A percentile compares a stretch with the other conserved stretches of the same genome.
phyloP scores from a whole-genome alignment of 2,797 vertebrate genomes.

The Rachycentron canadum region DNA sequence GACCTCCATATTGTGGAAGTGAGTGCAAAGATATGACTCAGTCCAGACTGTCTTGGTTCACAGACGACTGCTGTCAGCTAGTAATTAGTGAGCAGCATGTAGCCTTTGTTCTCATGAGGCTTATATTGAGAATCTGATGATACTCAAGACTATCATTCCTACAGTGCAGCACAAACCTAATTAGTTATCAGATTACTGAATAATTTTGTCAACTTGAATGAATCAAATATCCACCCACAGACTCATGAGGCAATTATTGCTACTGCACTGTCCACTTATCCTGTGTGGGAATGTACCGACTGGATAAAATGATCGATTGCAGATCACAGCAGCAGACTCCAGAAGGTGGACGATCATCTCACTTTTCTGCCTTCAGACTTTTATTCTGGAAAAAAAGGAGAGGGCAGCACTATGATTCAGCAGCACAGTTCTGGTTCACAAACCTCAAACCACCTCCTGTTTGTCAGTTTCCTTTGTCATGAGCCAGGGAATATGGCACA shows the following conservation, averaged over 20 bases:
- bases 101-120: background rate
- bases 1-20: slow-evolving; percentile 41
- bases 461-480: slow-evolving; percentile 59
- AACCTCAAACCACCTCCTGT: slow-evolving; percentile 79
- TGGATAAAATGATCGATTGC: slow-evolving; percentile 13
- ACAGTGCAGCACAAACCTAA: slow-evolving; percentile 1
- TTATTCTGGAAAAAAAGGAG: slow-evolving; percentile 34
- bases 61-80: slow-evolving; percentile 34
- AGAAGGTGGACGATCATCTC: background rate
- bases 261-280: slow-evolving; percentile 6
- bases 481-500: slow-evolving; percentile 48
- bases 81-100: slow-evolving; percentile 9
- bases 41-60: slow-evolving; percentile 8
- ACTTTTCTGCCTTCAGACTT: slow-evolving; percentile 20
- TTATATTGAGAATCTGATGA: background rate
- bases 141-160: background rate
- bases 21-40: slow-evolving; percentile 39
- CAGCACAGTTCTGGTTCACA: slow-evolving; percentile 39
- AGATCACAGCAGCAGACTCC: background rate
- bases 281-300: slow-evolving; percentile 3
- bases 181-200: slow-evolving; percentile 11
- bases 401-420: slow-evolving; percentile 67
- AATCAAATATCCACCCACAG: slow-evolving; percentile 1
- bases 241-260: background rate
- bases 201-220: background rate